These are phyloP conservation scores for Cephalotes varians DNA, from an alignment of 2,888 invertebrate genomes.

Conservation along the genomic window DNA sequence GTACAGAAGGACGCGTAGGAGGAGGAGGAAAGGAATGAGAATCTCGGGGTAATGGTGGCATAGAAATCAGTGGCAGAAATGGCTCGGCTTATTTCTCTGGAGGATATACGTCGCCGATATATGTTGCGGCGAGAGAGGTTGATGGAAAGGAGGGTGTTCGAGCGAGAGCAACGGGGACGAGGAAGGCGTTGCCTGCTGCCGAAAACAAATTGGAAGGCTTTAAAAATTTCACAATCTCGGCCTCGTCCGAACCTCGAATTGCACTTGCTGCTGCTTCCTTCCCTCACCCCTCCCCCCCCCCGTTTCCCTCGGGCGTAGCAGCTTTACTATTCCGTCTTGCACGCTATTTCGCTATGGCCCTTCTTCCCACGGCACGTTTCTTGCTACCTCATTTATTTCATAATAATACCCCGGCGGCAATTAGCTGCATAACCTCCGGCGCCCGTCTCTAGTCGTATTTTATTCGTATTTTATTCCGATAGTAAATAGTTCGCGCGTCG, in stretches of 20 bases:
- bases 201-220: slow-evolving; percentile 62
- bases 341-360: not conserved
- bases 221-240: slow-evolving; percentile 58
- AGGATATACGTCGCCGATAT: slow-evolving; percentile 59
- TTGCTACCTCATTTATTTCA: slow-evolving; percentile 24
- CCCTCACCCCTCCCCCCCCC: not conserved
- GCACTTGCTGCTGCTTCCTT: not conserved
- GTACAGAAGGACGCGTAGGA: slow-evolving; percentile 23
- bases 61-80: slow-evolving; percentile 67
- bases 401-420: slow-evolving; percentile 31
- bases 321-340: not conserved
- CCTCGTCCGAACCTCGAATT: not conserved
- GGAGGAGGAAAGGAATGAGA: slow-evolving; percentile 55
- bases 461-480: slow-evolving; percentile 36
- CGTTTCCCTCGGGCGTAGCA: not conserved
- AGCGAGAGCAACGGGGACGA: slow-evolving; percentile 14
- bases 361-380: not conserved
- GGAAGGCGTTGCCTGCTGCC: slow-evolving; percentile 44
- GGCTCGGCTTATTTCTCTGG: slow-evolving; percentile 69
- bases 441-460: not conserved
- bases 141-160: not conserved
- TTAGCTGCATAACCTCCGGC: slow-evolving; percentile 19
- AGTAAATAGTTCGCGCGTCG: slow-evolving; percentile 17
- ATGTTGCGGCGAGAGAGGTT: slow-evolving; percentile 17
- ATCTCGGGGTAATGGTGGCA: slow-evolving; percentile 62